Evolutionary conservation across 2,113 vertebrate species (phyloP), one percentile per base, ranked within the genome.

Genomic region (Rostratula benghalensis): DNA sequence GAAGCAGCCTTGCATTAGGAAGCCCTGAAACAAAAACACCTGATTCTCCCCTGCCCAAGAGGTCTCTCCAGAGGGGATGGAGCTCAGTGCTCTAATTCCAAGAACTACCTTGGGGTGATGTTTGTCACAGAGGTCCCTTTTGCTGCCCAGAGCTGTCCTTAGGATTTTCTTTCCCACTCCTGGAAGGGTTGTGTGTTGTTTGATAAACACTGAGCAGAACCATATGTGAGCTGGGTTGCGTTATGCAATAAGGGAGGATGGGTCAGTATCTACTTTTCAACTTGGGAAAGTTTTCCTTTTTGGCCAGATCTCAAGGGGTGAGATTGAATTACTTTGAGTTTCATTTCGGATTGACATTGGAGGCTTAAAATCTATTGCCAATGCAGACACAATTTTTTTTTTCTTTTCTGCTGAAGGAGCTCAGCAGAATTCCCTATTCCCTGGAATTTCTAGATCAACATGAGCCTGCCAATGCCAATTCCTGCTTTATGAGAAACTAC

Each of bases 161-260:
- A 41, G 64, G 30, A 93, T 46, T 57, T 74, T 89, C 20, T 51
- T 87, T 81, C 46, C 86, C 0, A 0, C 73, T 90, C 7, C 6
- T 78, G 89, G 79, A 89, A 71, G 59, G 37, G 54, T 83, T 51
- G 37, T 83, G 41, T 91, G 78, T 65, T 93, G 65, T 69, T 63
- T 93, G 93, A 92, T 91, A 95, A 89, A 82, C 45, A 81, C 77
- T 96, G 85, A 95, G 68, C 48, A 88, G 76, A 95, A 65, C 92
- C 88, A 83, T 71, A 92, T 95, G 91, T 84, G 70, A 84, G 39
- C 78, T 86, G 61, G 35, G 24, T 56, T 91, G 80, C 54, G 68
- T 95, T 96, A 87, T 84, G 87, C 87, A 92, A 50, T 60, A 28
- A n/a, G 65, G 77, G 73, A 94, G 96, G 84, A 94, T 60, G 74